phyloP scores from a whole-genome alignment of 2,797 vertebrate genomes.

The Bryconaethiops microstoma region DNA sequence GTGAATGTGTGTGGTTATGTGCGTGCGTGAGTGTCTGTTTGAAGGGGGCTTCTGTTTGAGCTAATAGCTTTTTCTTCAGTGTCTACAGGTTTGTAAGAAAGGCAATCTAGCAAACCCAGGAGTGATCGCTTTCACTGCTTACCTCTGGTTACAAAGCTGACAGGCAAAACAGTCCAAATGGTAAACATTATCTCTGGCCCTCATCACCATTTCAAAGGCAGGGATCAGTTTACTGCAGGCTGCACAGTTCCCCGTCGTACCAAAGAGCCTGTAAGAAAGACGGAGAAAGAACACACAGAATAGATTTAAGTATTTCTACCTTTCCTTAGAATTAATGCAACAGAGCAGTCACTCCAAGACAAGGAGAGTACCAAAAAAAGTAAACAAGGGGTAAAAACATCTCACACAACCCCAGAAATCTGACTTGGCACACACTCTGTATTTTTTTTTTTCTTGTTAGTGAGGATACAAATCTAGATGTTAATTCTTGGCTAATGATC shows the following conservation, averaged over 20 bases:
- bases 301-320: conserved; percentile 69
- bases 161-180: conserved; percentile 99
- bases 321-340: conserved; percentile 66
- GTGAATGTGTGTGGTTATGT: not conserved
- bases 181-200: conserved; percentile 99
- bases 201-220: conserved; percentile 99
- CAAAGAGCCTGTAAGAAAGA: conserved; percentile 93
- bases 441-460: conserved; percentile 69
- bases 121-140: conserved; percentile 71
- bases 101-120: conserved; percentile 59
- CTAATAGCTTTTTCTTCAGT: conserved; percentile 60
- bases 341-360: conserved; percentile 58
- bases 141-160: conserved; percentile 99
- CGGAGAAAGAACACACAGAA: conserved; percentile 61
- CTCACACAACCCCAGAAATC: conserved; percentile 62
- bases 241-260: conserved; percentile 99
- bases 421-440: conserved; percentile 68
- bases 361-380: conserved; percentile 51
- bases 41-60: conserved; percentile 54
- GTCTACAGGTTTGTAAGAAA: conserved; percentile 52
- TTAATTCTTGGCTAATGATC: conserved; percentile 79
- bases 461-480: conserved; percentile 76
- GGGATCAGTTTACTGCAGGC: conserved; percentile 99
- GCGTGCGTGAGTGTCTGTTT: conserved; percentile 1
- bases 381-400: conserved; percentile 28